Evolutionary conservation across 2,888 invertebrate species (phyloP), one percentile per base, ranked within the genome.

Genomic region (Augochlorella aurata): DNA sequence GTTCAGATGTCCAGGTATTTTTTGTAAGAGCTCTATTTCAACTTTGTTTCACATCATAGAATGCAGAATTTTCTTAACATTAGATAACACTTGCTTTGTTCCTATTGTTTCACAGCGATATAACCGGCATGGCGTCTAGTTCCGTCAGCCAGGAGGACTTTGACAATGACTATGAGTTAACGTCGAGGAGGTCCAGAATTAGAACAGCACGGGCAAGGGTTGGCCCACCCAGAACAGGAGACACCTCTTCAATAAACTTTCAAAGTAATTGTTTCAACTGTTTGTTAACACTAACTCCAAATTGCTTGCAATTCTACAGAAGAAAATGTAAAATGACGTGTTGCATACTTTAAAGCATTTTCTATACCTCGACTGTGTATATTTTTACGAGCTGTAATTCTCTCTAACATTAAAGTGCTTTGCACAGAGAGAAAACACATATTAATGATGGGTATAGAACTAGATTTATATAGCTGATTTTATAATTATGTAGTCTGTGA

Each of bases 111-210:
- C 79, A n/a, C 86, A 92, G 92, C 83, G 92, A 92, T 76, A 86
- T 92, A 74, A 90, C 92, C 86, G 90, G 92, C 73, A 95, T 95
- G 95, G 95, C 95, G 88, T 95, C 95, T 24, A 95, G 95, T 87
- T 95, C 95, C 49, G 94, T 95, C 69, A 95, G 95, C 87, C 95
- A 95, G 89, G 95, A 95, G 88, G 95, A 95, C 88, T 94, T 95
- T 76, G 95, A 95, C 85, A 95, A 95, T 85, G 95, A 95, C 85
- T 94, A 94, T 83, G 95, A 95, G 81, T 91, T 94, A 61, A 94
- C 94, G n/a, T 94, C 94, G 2, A 93, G 95, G n/a, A 92, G 95
- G 79, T 94, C 94, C 49, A 93, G 94, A 72, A 94, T 95, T 73
- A 93, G 95, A 74, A 94, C 94, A 2, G 94, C 95, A 0, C 91